phyloP scores from a whole-genome alignment of 2,797 vertebrate genomes.

The Catamblyrhynchus diadema region DNA sequence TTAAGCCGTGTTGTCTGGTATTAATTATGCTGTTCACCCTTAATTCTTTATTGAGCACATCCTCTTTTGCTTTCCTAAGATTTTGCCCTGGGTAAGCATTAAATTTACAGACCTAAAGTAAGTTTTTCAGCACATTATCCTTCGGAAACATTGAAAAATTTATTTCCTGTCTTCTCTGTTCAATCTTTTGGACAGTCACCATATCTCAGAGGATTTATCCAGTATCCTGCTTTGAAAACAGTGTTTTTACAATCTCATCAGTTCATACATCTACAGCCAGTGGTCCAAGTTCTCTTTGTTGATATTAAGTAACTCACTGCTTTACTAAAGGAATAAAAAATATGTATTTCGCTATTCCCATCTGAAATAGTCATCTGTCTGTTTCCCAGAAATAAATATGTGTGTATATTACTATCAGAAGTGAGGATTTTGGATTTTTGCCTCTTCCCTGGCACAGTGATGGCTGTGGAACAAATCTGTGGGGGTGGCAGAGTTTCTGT shows the following conservation, averaged over 20 bases:
- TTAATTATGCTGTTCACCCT: not conserved
- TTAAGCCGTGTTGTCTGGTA: not conserved
- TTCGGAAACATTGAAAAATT: constrained; percentile 20
- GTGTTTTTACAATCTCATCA: not conserved
- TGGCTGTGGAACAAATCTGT: not conserved
- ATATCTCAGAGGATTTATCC: not conserved
- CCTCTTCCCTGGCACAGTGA: not conserved
- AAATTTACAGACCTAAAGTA: not conserved
- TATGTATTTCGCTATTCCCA: not conserved
- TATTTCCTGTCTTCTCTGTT: constrained; percentile 13
- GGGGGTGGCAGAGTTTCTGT: not conserved
- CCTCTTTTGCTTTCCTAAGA: not conserved
- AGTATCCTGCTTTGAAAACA: not conserved
- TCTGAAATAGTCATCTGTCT: not conserved
- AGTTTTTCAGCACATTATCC: not conserved
- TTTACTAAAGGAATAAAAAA: not conserved
- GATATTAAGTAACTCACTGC: not conserved
- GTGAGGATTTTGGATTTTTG: not conserved
- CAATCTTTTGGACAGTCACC: not conserved
- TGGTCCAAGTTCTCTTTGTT: not conserved
- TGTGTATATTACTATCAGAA: not conserved
- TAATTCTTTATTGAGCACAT: not conserved
- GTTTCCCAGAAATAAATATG: not conserved
- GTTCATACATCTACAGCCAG: not conserved
- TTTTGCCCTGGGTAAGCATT: not conserved